Evolutionary conservation across 1,140 invertebrate genomes (phyloP).

Genomic region (Odontomachus brunneus): DNA sequence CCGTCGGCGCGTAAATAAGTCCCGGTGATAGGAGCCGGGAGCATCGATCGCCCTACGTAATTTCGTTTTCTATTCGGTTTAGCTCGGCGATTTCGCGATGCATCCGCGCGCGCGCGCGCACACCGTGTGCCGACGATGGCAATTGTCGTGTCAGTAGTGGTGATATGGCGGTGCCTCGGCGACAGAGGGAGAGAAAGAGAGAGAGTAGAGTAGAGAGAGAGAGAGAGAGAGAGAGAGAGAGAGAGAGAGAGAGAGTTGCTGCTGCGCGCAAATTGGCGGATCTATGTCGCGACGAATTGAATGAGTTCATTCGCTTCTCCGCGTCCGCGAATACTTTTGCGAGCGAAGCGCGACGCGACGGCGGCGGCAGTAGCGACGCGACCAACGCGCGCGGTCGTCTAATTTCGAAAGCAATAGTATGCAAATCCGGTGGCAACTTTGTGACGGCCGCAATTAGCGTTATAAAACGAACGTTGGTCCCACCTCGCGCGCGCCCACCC

Average conservation of each 20-base stretch:
- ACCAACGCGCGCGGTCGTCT: conserved; percentile 34
- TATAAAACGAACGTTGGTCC: conserved; percentile 57
- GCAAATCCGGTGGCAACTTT: conserved; percentile 63
- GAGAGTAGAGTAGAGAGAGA: no score
- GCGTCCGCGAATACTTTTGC: conserved; percentile 53
- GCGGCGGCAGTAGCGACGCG: background rate
- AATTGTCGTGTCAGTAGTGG: background rate
- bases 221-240: no score
- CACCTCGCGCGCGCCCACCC: background rate
- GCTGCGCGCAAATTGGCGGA: conserved; percentile 48
- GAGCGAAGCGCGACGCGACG: conserved; percentile 38
- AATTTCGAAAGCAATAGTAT: conserved; percentile 67
- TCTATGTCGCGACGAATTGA: conserved; percentile 53
- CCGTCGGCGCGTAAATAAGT: conserved; percentile 64
- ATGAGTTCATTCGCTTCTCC: conserved; percentile 55
- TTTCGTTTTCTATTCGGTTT: conserved; percentile 60
- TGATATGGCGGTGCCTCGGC: no score
- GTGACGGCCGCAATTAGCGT: conserved; percentile 63
- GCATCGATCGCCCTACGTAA: conserved; percentile 58
- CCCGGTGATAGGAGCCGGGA: conserved; percentile 24
- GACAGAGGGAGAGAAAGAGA: background rate
- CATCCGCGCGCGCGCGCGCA: conserved; percentile 2
- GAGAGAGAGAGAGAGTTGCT: conserved; percentile 14
- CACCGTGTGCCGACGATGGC: background rate
- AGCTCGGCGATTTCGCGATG: conserved; percentile 43